Base-by-base conservation (phyloP, 1,140 invertebrate genomes). In the Diorhabda elongata region DNA sequence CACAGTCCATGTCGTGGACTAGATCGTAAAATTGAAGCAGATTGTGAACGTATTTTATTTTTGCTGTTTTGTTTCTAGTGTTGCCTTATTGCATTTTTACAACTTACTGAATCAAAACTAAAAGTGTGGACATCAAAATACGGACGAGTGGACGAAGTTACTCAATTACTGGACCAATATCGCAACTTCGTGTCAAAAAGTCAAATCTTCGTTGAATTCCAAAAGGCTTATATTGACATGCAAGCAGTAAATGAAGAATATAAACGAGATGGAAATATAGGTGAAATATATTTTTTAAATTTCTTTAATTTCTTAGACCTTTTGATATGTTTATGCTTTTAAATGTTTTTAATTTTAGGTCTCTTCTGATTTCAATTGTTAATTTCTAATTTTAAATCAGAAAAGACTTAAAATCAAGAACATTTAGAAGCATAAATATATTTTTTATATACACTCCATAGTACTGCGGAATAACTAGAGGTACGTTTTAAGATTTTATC, bases 151-250 rank as follows among this genome's bases (percentile, higher is more conserved):
- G 89, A 94, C 67, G 89, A 92, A 78, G 94, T 95, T 2, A 87
- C 91, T 76, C 88, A 89, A 71, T 87, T 96, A 80, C 81, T 97
- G 72, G 90, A 92, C 71, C 93, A 97, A 76, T 97, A 97, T 78
- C 87, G 92, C 72, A 94, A 93, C 84, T 96, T 95, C 83, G 94
- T 97, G 8, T 93, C 93, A 3, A 88, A 89, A 74, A 95, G 95
- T 82, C 90, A 93, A 80, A 92, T 98, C 75, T 96, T 97, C 83
- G 92, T 96, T 81, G 94, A 95, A 82, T 97, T 97, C 82, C 93
- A 96, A 77, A 94, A 93, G 84, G 93, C 94, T 26, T 96, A 91
- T 77, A 83, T 91, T 69, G 93, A 97, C 77, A 95, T 96, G 87
- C 93, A 96, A 81, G 91, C 94, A 77, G 92, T 95, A 58, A 90